These are phyloP conservation scores for Champsocephalus gunnari DNA, from an alignment of 2,797 vertebrate species.

Conservation along the genomic window DNA sequence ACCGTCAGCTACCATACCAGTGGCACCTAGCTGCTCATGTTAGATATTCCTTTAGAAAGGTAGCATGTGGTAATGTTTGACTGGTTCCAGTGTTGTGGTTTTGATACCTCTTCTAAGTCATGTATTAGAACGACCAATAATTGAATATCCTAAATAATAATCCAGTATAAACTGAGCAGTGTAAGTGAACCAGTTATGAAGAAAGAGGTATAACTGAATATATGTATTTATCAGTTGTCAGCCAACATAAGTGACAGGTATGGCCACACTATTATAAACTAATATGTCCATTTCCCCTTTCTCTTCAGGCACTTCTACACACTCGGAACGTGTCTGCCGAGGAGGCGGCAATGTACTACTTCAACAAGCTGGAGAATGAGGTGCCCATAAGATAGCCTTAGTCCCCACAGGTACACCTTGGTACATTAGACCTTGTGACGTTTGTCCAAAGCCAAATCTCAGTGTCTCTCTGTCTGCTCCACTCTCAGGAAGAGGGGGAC, in stretches of 20 bases:
- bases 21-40: too few relatives aligned
- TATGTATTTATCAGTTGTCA: not conserved
- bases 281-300: not conserved
- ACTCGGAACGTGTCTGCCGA: conserved; percentile 89
- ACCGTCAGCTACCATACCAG: too few relatives aligned
- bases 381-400: conserved; percentile 82
- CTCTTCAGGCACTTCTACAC: conserved; percentile 85
- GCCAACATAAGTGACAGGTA: not conserved
- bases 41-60: too few relatives aligned
- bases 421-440: conserved; percentile 63
- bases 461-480: conserved; percentile 58
- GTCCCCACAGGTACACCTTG: conserved; percentile 76
- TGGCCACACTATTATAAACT: not conserved
- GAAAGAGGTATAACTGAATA: not conserved
- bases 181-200: not conserved
- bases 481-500: conserved; percentile 84
- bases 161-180: not conserved
- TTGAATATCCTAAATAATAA: not conserved
- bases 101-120: not conserved
- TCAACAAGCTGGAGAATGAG: conserved; percentile 90
- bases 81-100: not conserved
- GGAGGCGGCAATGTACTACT: conserved; percentile 91
- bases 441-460: conserved; percentile 68
- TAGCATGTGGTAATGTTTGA: too few relatives aligned
- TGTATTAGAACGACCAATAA: not conserved